Base-by-base conservation (phyloP, 92 coral and sea anemone species). In the Isaurus tuberculatus region DNA sequence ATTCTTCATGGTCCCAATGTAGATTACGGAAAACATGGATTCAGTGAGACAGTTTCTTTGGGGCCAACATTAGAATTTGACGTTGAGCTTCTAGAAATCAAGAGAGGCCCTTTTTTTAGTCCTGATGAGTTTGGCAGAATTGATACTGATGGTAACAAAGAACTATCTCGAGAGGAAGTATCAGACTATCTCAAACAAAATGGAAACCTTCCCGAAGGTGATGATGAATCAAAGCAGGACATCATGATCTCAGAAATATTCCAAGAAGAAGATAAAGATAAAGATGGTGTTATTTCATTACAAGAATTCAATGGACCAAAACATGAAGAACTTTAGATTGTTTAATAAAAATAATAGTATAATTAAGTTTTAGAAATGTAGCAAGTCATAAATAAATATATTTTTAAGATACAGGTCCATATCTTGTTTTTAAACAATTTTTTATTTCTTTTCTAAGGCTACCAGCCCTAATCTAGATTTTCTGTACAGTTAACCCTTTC, bases 281-380 rank as follows among this genome's bases (percentile, higher is more conserved):
- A 94, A 42, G 98, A 94, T 82, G 98, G 98, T 8, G 93, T 90
- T 19, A 94, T 94, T 65, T 94, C 98, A 13, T 91, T 84, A 83
- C 85, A 89, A 64, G 98, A 94, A 84, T 94, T 94, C 49, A 78
- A 88, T 89, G 98, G 98, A 9, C 98, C 98, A 64, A 94, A 94
- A 75, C 98, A 87, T 87, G 98, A 94, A 77, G 82, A 77, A 34
- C 82, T 77, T n/a, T 77, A 77, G 82, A 58, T 51, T n/a, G n/a
- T n/a, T n/a, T n/a, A n/a, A n/a, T n/a, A n/a, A n/a, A n/a, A n/a
- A n/a, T n/a, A n/a, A n/a, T n/a, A n/a, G n/a, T n/a, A n/a, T n/a
- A n/a, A n/a, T n/a, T n/a, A n/a, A 58, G 13, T 28, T 37, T 34
- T 25, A 10, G 30, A 0, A 2, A 40, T 13, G 17, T n/a, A n/a